Evolutionary conservation across 2,888 invertebrate genomes (phyloP).

Genomic region (Chaitophorus viminalis): DNA sequence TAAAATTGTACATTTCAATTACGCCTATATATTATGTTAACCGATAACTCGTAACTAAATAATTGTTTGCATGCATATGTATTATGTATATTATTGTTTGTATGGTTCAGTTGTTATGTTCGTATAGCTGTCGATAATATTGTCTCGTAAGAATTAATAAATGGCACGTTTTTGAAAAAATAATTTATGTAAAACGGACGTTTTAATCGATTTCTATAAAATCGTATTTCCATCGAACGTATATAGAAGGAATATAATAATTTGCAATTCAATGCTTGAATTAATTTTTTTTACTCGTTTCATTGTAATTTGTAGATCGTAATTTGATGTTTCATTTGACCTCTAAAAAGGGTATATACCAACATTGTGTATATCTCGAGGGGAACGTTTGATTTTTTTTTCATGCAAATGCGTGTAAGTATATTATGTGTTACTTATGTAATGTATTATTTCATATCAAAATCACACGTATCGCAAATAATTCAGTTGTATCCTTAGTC

Average conservation of each 20-base stretch:
- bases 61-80: no score
- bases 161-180: not conserved
- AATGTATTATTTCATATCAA: slow-evolving; percentile 14
- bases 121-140: not conserved
- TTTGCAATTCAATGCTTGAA: not conserved
- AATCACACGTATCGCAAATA: not conserved
- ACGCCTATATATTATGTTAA: not conserved
- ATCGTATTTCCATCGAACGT: not conserved
- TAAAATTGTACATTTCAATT: not conserved
- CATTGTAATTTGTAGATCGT: not conserved
- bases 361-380: slow-evolving; percentile 36
- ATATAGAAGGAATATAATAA: not conserved
- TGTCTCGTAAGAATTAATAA: not conserved
- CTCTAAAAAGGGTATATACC: not conserved
- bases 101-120: not conserved
- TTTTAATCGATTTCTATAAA: not conserved
- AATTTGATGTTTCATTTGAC: slow-evolving; percentile 20
- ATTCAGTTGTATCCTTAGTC: slow-evolving; percentile 7
- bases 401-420: not conserved
- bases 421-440: not conserved
- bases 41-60: not conserved
- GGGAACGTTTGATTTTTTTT: slow-evolving; percentile 28
- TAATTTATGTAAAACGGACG: not conserved
- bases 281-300: slow-evolving; percentile 22
- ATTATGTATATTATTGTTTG: not conserved